phyloP scores from a whole-genome alignment of 2,888 invertebrate species.

The Pycnomerus fuliginosus region DNA sequence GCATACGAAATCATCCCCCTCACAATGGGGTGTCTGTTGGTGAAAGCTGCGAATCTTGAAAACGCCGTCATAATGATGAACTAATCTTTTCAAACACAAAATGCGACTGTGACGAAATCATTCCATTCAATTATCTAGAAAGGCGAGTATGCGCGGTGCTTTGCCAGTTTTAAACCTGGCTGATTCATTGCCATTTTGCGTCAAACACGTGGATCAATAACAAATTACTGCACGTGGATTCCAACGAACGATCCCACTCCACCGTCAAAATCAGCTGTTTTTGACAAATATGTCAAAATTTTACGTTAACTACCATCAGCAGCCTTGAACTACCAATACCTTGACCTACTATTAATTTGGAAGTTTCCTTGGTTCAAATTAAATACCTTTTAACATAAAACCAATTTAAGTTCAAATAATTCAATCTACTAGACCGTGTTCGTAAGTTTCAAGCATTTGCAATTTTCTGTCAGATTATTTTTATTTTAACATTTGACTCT shows the following conservation, averaged over 20 bases:
- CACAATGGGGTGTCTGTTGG: conserved; percentile 55
- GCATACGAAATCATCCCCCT: conserved; percentile 65
- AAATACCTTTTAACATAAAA: too few relatives aligned
- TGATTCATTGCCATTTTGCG: conserved; percentile 5
- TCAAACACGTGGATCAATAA: conserved; percentile 12
- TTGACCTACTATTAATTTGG: too few relatives aligned
- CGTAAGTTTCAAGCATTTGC: too few relatives aligned
- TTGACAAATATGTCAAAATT: too few relatives aligned
- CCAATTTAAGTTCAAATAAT: too few relatives aligned
- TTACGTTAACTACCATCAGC: too few relatives aligned
- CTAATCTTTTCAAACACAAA: conserved; percentile 1
- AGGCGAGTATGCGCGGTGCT: conserved; percentile 2
- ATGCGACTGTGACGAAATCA: conserved; percentile 2
- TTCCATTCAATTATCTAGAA: conserved; percentile 3
- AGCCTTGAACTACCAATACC: too few relatives aligned
- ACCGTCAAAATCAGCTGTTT: too few relatives aligned
- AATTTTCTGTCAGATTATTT: too few relatives aligned
- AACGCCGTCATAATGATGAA: conserved; percentile 43
- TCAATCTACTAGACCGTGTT: too few relatives aligned
- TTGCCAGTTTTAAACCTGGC: conserved; percentile 10
- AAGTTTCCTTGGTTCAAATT: too few relatives aligned
- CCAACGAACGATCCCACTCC: conserved; percentile 6
- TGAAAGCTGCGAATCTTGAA: conserved; percentile 54
- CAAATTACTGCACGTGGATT: conserved; percentile 1
- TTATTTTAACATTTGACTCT: too few relatives aligned